A percentile compares a stretch with the other conserved stretches of the same genome.
Evolutionary conservation across 2,888 invertebrate genomes (phyloP).

Genomic region (Tetranychus piercei): DNA sequence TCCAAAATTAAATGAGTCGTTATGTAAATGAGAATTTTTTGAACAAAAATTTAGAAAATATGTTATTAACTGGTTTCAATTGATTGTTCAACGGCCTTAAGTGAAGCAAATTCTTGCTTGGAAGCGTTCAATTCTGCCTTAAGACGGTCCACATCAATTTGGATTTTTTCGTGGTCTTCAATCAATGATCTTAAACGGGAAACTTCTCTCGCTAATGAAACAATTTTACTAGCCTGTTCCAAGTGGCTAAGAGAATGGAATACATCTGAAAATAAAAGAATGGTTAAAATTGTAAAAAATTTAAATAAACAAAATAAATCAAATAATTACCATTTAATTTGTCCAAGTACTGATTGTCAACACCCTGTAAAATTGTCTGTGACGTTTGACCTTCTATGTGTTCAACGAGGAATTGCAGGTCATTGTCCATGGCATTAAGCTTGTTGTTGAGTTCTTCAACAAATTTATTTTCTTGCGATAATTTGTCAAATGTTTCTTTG

Average conservation of each 20-base stretch:
- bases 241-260: not conserved
- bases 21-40: not conserved
- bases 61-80: not conserved
- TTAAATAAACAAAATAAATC: not conserved
- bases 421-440: not conserved
- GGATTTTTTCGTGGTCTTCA: not conserved
- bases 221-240: not conserved
- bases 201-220: not conserved
- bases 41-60: not conserved
- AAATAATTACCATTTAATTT: not conserved
- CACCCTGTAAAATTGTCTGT: not conserved
- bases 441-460: not conserved
- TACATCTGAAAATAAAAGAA: not conserved
- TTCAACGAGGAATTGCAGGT: not conserved
- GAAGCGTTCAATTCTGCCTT: not conserved
- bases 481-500: not conserved
- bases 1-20: too few relatives aligned
- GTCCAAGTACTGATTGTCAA: not conserved
- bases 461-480: not conserved
- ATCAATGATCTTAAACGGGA: not conserved
- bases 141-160: not conserved
- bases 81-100: not conserved
- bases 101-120: not conserved
- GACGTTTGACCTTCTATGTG: not conserved
- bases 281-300: not conserved